Base-by-base conservation (phyloP, 2,888 invertebrate genomes). In the Lobophora halterata region DNA sequence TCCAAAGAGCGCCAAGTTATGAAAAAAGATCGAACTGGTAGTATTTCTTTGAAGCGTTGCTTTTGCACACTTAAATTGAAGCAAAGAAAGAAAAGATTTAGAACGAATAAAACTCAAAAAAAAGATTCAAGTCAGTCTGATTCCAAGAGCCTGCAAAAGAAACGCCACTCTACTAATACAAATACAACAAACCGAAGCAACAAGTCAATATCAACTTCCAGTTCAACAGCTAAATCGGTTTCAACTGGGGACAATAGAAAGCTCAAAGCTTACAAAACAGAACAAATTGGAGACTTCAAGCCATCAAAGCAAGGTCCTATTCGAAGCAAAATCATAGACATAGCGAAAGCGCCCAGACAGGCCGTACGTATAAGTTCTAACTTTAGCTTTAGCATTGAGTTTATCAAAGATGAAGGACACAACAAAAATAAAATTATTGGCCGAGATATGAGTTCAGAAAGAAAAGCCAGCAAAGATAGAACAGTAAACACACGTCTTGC, bases 361-460 rank as follows among this genome's bases (percentile, higher is more conserved):
- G 51, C 35, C 23, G 59, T 63, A 3, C 50, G 58, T 5, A 49
- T 62, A 20, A 42, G 55, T 17, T 63, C 65, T 1, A 48, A 57
- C 4, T 61, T 65, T 35, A 59, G 56, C 31, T 61, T 68, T 36
- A 53, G 53, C 23, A 36, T 65, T 18, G 60, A 62, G 38, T 65
- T 65, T 47, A 48, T 43, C 42, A 65, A 57, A 6, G 5, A 32
- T 12, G 6, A 3, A 27, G 7, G 47, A 48, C 16, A 52, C 6
- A 25, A 24, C 32, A n/a, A n/a, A n/a, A n/a, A n/a, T n/a, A n/a
- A n/a, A n/a, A n/a, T n/a, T 20, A 21, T 25, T 28, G 11, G 16
- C 26, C 26, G 8, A 14, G 14, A 16, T 5, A 2, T 14, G 13
- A 26, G 16, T 12, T 7, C 20, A 30, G 20, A 20, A 30, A 20